phyloP scores from a whole-genome alignment of 2,113 vertebrate species.

The Micromys minutus region DNA sequence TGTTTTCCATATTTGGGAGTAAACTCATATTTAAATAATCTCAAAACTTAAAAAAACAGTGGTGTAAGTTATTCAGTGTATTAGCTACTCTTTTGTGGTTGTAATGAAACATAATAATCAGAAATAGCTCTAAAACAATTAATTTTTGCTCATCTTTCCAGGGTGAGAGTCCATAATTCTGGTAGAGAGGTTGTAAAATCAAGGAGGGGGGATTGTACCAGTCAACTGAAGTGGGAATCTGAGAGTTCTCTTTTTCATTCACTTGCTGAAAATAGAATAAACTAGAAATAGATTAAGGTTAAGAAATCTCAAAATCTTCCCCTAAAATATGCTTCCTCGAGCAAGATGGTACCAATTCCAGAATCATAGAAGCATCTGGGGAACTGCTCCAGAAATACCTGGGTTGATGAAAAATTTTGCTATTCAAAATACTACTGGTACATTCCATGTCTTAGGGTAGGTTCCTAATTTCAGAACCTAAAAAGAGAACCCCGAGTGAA shows the following conservation, averaged over 20 bases:
- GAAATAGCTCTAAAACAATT: not conserved
- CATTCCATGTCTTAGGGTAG: not conserved
- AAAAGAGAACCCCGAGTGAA: rapidly evolving
- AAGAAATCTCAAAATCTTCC: not conserved
- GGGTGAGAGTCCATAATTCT: not conserved
- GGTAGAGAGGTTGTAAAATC: too few relatives aligned
- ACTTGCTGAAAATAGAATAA: not conserved
- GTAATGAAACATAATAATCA: not conserved
- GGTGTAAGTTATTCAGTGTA: not conserved
- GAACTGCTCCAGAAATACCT: too few relatives aligned
- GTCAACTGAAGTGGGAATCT: too few relatives aligned
- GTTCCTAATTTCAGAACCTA: not conserved
- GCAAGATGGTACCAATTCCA: not conserved
- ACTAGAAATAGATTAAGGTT: not conserved
- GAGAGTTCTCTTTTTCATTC: not conserved
- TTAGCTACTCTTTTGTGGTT: not conserved
- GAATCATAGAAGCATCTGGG: not conserved
- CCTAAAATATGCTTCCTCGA: not conserved
- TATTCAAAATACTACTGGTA: not conserved
- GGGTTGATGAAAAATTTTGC: not conserved
- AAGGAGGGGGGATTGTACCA: not conserved
- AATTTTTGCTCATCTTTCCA: not conserved
- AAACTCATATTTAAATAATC: not conserved
- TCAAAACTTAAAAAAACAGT: not conserved
- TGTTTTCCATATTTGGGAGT: not conserved